Percentiles rank a stretch among this genome's conserved stretches.
Evolutionary conservation across 2,113 vertebrate species (phyloP).

Genomic region (Ceratotherium simum): DNA sequence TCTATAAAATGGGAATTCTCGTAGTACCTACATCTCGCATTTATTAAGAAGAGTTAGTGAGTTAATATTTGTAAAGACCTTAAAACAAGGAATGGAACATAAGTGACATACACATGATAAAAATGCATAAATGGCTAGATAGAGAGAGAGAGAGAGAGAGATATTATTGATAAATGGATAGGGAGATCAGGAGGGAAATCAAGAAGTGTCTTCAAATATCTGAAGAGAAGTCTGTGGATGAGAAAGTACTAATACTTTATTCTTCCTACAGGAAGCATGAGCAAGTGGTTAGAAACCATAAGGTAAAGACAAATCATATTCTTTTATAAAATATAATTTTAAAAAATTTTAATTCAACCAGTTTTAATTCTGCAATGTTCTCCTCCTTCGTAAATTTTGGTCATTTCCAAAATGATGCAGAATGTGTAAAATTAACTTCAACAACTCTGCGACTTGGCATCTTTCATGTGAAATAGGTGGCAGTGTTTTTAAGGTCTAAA

Average conservation of each 20-base stretch:
- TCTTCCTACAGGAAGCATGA: neutral
- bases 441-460: neutral
- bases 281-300: neutral
- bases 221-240: neutral
- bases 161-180: neutral
- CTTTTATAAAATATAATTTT: neutral
- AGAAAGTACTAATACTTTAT: neutral
- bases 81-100: neutral
- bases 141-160: neutral
- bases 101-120: neutral
- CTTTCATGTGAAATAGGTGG: neutral
- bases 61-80: neutral
- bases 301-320: neutral
- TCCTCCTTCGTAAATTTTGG: neutral
- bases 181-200: neutral
- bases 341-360: neutral
- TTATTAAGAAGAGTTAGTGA: neutral
- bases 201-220: neutral
- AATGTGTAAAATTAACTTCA: neutral
- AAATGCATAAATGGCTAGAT: neutral
- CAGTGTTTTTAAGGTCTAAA: neutral
- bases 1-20: neutral
- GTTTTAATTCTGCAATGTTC: neutral
- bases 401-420: conserved; percentile 9
- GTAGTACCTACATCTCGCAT: neutral